Evolutionary conservation across 2,888 invertebrate species (phyloP), one percentile per base, ranked within the genome.

Genomic region (Acanthosepion lycidas): DNA sequence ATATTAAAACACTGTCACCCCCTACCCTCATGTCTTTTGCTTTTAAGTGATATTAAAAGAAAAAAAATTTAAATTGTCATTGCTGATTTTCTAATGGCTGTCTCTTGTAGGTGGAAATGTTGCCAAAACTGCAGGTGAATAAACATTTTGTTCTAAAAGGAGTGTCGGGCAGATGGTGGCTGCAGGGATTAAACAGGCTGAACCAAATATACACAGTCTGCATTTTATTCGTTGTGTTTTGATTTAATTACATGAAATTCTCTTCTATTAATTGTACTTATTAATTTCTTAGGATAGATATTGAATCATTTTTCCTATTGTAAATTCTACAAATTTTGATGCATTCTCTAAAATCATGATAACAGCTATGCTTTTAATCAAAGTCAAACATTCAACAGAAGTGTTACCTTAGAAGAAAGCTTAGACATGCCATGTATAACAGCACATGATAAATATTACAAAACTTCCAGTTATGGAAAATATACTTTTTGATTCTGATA

Each of bases 21-120:
- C 15, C 51, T 51, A 12, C 51, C 15, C 6, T 51, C 51, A 51
- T 0, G 8, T 15, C 20, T 6, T 59, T 6, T 59, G 20, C 55
- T 55, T 5, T 42, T 18, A 59, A 59, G 59, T 23, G 59, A 59
- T 59, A 59, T 59, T 23, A 23, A 23, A 59, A 59, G 1, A 23
- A 59, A 59, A 55, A 78, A 42, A 78, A 78, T 78, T 6, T 78
- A 15, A 78, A n/a, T 78, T 78, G n/a, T 78, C 78, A 33, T n/a
- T 78, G n/a, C 18, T 20, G 59, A 59, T 6, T 59, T 59, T 78
- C 15, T 12, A 33, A 78, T 78, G 33, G n/a, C n/a, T 33, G 78
- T n/a, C n/a, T 78, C n/a, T 78, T 78, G 78, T 78, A 78, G 78
- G 78, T 78, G 78, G n/a, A n/a, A 78, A 78, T 78, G 78, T 78